Base-by-base conservation (phyloP, 2,797 vertebrate genomes). In the Coreius guichenoti region DNA sequence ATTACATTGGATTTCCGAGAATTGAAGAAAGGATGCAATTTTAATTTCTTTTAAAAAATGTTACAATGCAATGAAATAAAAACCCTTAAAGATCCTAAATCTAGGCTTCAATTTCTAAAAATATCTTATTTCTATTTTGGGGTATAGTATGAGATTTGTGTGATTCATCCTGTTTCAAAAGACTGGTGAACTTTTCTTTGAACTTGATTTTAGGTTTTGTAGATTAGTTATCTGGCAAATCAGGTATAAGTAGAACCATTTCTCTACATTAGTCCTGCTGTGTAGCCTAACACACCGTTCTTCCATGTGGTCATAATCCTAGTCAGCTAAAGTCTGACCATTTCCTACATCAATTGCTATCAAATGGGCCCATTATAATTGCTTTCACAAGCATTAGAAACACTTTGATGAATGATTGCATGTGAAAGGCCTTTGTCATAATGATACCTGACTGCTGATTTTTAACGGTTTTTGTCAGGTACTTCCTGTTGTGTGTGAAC, bases 401-500 rank as follows among this genome's bases (percentile, higher is more conserved):
- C 26, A 47, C 36, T 31, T 45, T 84, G 65, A 56, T 45, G 61
- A 84, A 69, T 56, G 16, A 56, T 13, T 49, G 16, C 8, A 36
- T 84, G 12, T 77, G 33, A 78, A 33, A 29, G 31, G 21, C 13
- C 4, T 61, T 45, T 43, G 58, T 36, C 61, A 21, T 19, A 21
- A 75, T 39, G 26, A 33, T 68, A 31, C 8, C 61, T 83, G 45
- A 77, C 47, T 76, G 31, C 23, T 8, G 8, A 8, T 36, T 74
- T 43, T 14, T 56, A 77, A 77, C 14, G 21, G 43, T 74, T 88
- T 76, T 81, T 54, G 61, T 5, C 89, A 99, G 98, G 98, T 99
- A 99, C 91, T 99, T 99, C 91, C 94, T 99, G 89, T 93, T 99
- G 84, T 99, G 98, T 33, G 98, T 99, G 11, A 99, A 99, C 92